Base-by-base conservation (phyloP, 1,140 invertebrate species). In the Leptopilina clavipes region DNA sequence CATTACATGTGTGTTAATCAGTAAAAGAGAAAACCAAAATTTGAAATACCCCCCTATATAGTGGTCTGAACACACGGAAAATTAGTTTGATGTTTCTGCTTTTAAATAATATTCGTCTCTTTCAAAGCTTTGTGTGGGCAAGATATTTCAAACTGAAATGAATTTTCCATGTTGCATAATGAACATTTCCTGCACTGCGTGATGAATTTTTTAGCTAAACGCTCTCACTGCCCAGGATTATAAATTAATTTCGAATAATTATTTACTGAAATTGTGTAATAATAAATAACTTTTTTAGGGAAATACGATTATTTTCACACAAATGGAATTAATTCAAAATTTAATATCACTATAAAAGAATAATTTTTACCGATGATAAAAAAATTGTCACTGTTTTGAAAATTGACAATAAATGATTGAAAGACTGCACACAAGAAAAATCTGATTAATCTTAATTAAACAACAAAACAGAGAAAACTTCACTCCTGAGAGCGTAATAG, bases 161-260 rank as follows among this genome's bases (percentile, higher is more conserved):
- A 14, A 65, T 22, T 9, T 65, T 22, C 10, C 19, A 31, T 25
- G 56, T 31, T 65, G 25, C 10, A 14, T 65, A 52, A 25, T 65
- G 56, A 65, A 22, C 22, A 31, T 25, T 65, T 31, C 19, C 56
- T 65, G 56, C 22, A 31, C 11, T 25, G 19, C 10, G 25, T 25
- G 22, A 65, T 65, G 56, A 65, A 65, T 65, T 65, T 65, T 65
- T 65, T 11, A 59, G 18, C 54, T 12, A 25, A 65, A 65, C 11
- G 22, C 25, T 25, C 25, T 25, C 56, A 25, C 56, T 31, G 22
- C 48, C 17, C 1, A 1, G 14, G 14, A 12, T 52, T 40, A 40
- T 12, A 52, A 52, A 52, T 52, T n/a, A 52, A 52, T 52, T 52
- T 52, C 48, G 7, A 40, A n/a, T 52, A 52, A 52, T 52, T 52